A percentile compares a stretch with the other conserved stretches of the same genome.
Evolutionary conservation across 2,888 invertebrate genomes (phyloP).

Genomic region (Eupeodes latifasciatus): DNA sequence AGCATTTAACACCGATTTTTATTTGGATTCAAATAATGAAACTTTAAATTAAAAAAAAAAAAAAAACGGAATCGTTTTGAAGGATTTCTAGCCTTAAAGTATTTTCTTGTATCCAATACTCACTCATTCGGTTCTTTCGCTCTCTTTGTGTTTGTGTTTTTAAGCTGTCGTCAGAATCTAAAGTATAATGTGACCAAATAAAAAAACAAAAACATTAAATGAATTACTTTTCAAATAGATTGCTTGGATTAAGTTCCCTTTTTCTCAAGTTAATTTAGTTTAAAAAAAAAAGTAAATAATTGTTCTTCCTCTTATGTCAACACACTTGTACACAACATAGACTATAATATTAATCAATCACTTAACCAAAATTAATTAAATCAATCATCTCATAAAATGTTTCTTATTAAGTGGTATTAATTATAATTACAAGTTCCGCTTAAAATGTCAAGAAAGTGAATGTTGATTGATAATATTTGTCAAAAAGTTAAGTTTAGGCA

Average conservation of each 20-base stretch:
- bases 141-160: too few relatives aligned
- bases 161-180: too few relatives aligned
- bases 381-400: conserved; percentile 10
- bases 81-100: too few relatives aligned
- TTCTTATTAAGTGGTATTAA: conserved; percentile 20
- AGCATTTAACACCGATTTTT: too few relatives aligned
- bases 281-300: not conserved
- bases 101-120: too few relatives aligned
- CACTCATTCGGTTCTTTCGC: too few relatives aligned
- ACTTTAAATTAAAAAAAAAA: too few relatives aligned
- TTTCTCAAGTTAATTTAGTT: not conserved
- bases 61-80: too few relatives aligned
- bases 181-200: too few relatives aligned
- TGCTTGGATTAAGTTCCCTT: not conserved
- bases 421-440: conserved; percentile 4
- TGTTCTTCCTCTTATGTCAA: not conserved
- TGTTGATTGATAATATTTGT: conserved; percentile 18
- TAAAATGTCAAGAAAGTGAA: not conserved
- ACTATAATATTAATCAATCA: conserved; percentile 25
- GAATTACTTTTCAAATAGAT: not conserved
- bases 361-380: conserved; percentile 12
- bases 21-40: too few relatives aligned
- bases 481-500: not conserved
- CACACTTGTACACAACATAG: not conserved
- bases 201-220: too few relatives aligned